A percentile compares a stretch with the other conserved stretches of the same genome.
Evolutionary conservation across 2,797 vertebrate species (phyloP).

Genomic region (Pseudotriccus pelzelni): DNA sequence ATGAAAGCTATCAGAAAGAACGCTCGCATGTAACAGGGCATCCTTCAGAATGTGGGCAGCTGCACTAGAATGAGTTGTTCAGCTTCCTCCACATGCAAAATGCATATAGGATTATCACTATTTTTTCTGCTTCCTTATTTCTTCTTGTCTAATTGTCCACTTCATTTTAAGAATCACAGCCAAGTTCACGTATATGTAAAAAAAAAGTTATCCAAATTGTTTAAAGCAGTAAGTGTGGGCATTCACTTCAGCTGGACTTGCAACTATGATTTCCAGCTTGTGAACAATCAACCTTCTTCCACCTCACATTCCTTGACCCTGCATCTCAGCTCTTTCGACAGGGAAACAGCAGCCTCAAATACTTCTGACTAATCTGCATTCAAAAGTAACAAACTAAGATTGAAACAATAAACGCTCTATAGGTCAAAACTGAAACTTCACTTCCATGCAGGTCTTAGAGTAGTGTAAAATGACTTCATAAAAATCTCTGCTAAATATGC

Average conservation of each 20-base stretch:
- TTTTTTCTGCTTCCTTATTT: neutral
- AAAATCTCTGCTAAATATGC: neutral
- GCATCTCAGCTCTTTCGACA: neutral
- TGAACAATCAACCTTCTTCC: neutral
- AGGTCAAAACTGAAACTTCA: neutral
- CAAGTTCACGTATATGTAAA: neutral
- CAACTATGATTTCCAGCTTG: neutral
- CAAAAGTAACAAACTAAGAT: neutral
- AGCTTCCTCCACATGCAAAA: neutral
- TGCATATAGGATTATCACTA: fast-evolving
- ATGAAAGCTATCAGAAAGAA: neutral
- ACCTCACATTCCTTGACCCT: neutral
- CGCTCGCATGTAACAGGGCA: neutral
- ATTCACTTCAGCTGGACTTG: neutral
- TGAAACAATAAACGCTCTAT: neutral
- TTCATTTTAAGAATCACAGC: neutral
- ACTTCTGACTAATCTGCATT: neutral
- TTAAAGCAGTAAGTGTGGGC: neutral
- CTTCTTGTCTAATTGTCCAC: neutral
- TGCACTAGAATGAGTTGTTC: neutral
- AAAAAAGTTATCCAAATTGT: neutral
- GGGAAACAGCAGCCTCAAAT: neutral
- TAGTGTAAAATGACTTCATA: neutral
- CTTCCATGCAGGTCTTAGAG: neutral
- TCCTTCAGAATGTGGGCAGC: neutral